Evolutionary conservation across 2,113 vertebrate species (phyloP).

Genomic region (Mobula birostris): DNA sequence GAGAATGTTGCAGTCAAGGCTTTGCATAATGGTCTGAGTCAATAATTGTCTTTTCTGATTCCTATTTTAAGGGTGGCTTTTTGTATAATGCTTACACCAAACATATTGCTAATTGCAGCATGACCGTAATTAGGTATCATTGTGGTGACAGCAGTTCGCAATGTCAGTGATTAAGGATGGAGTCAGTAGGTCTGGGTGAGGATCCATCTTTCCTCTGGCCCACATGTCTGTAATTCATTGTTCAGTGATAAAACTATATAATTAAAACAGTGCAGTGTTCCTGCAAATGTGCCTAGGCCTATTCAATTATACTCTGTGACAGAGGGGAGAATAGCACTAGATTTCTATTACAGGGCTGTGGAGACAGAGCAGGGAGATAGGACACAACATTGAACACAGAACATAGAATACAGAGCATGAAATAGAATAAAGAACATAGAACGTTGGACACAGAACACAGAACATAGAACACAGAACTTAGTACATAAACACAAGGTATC

Average conservation of each 20-base stretch:
- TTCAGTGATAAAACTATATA: not conserved
- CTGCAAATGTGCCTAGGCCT: not conserved
- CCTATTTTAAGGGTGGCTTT: not conserved
- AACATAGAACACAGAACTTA: no score
- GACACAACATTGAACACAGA: no score
- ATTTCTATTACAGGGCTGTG: not conserved
- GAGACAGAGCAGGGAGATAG: no score
- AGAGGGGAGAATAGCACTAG: not conserved
- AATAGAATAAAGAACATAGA: no score
- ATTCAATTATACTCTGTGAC: not conserved
- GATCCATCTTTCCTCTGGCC: not conserved
- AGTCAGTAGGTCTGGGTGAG: not conserved
- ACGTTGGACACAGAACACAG: no score
- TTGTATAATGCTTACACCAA: not conserved
- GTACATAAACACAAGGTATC: no score
- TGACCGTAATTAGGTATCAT: not conserved
- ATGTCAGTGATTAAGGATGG: not conserved
- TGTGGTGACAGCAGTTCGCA: not conserved
- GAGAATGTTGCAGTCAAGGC: no score
- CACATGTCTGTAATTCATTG: not conserved
- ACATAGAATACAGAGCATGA: no score
- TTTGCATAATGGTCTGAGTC: no score
- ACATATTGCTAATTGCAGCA: not conserved
- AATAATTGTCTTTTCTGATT: not conserved
- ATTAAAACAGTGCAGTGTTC: slow-evolving; percentile 6